phyloP scores from a whole-genome alignment of 2,797 vertebrate species.

The Gymnocypris eckloni region DNA sequence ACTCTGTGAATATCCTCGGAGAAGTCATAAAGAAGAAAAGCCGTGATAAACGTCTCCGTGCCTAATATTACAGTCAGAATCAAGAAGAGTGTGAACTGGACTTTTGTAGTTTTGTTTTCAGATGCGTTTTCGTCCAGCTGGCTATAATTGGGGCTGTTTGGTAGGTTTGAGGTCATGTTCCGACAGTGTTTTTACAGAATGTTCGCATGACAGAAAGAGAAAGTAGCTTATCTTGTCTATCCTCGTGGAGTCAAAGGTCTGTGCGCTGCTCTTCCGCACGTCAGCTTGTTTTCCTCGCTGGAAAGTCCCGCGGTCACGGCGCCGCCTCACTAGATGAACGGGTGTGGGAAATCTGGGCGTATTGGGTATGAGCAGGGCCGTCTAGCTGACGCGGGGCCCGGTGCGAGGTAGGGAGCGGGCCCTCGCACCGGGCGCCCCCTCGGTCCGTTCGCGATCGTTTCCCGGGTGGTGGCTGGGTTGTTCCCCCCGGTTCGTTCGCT shows the following conservation, averaged over 20 bases:
- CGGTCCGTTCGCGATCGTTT: too few species aligned
- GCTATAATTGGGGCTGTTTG: conserved; percentile 28
- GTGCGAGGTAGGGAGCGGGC: too few species aligned
- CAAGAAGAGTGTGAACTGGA: conserved; percentile 42
- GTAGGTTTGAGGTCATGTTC: conserved; percentile 56
- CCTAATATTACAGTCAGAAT: conserved; percentile 53
- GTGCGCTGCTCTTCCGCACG: conserved; percentile 14
- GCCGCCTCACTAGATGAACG: background rate
- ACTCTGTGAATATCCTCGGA: conserved; percentile 56
- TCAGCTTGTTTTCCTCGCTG: conserved; percentile 1
- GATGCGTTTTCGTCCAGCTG: conserved; percentile 38
- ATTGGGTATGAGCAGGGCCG: too few species aligned
- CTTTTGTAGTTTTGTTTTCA: conserved; percentile 9
- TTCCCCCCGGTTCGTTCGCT: too few species aligned
- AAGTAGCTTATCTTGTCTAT: background rate
- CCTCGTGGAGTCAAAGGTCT: conserved; percentile 1
- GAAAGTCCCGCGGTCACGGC: conserved; percentile 46
- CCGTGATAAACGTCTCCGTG: conserved; percentile 56
- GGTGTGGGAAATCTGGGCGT: too few species aligned
- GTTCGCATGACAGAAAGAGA: conserved; percentile 43
- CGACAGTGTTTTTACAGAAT: background rate
- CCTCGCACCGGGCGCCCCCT: too few species aligned
- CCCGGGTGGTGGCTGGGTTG: too few species aligned
- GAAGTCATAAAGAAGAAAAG: conserved; percentile 52
- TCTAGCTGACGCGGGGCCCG: too few species aligned